These are phyloP conservation scores for Oreocharis arfaki DNA, from an alignment of 2,113 vertebrate species.

Conservation along the genomic window DNA sequence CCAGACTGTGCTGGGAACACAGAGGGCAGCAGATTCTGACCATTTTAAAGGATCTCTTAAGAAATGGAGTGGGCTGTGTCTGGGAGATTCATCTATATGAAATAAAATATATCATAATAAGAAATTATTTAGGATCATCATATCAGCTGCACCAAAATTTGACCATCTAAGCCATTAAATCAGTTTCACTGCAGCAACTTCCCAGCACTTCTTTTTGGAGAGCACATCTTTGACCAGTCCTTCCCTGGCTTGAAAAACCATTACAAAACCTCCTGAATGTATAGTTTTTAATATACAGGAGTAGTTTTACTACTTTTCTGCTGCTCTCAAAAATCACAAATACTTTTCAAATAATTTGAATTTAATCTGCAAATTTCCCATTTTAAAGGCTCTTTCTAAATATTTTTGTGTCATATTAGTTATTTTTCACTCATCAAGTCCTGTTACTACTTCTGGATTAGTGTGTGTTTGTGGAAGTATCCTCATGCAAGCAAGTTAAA, in stretches of 20 bases:
- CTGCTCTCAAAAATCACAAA: neutral
- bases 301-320: neutral
- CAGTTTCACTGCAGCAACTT: neutral
- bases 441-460: neutral
- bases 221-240: neutral
- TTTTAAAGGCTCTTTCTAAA: neutral
- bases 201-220: neutral
- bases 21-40: neutral
- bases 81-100: neutral
- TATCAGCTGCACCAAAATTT: neutral
- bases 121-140: neutral
- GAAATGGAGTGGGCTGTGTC: neutral
- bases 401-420: neutral
- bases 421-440: neutral
- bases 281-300: neutral
- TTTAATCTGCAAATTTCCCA: neutral
- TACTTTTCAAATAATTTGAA: neutral
- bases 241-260: neutral
- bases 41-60: neutral
- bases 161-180: neutral
- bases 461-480: neutral
- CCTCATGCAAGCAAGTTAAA: neutral
- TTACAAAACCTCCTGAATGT: neutral
- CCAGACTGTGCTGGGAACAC: neutral
- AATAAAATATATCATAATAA: neutral